phyloP scores from a whole-genome alignment of 2,113 vertebrate species.

The Ptyas mucosa region DNA sequence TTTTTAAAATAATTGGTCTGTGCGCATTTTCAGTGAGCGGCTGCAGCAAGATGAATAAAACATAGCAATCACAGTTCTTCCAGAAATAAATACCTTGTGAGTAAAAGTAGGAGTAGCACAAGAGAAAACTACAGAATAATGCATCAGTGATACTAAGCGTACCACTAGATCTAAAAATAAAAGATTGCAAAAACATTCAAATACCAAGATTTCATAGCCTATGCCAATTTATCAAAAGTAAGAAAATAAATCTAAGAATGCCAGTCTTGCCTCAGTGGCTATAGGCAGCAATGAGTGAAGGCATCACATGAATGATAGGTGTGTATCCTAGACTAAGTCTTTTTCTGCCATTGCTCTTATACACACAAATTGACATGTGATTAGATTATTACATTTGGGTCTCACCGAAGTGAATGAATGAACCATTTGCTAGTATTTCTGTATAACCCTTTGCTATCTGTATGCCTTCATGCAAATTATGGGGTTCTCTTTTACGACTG shows the following conservation, averaged over 20 bases:
- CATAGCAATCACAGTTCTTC: not conserved
- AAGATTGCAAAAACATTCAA: not conserved
- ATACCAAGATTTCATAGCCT: not conserved
- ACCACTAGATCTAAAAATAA: not conserved
- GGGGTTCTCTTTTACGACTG: slow-evolving; percentile 23
- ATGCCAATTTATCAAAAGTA: not conserved
- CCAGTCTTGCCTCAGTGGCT: not conserved
- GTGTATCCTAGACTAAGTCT: not conserved
- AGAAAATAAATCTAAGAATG: not conserved
- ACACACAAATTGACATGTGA: not conserved
- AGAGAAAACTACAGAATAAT: not conserved
- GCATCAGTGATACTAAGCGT: not conserved
- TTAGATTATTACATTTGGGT: not conserved
- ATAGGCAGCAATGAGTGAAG: not conserved
- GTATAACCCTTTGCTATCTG: not conserved
- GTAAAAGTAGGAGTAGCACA: not conserved
- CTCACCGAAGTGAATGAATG: not conserved
- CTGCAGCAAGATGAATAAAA: not conserved
- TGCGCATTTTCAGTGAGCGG: not conserved
- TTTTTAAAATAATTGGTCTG: not conserved
- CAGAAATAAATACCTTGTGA: not conserved
- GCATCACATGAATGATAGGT: not conserved
- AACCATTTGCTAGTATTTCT: not conserved
- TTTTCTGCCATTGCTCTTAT: not conserved
- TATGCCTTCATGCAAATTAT: not conserved